phyloP scores from a whole-genome alignment of 2,888 invertebrate genomes.

The Chrysopilus asiliformis region DNA sequence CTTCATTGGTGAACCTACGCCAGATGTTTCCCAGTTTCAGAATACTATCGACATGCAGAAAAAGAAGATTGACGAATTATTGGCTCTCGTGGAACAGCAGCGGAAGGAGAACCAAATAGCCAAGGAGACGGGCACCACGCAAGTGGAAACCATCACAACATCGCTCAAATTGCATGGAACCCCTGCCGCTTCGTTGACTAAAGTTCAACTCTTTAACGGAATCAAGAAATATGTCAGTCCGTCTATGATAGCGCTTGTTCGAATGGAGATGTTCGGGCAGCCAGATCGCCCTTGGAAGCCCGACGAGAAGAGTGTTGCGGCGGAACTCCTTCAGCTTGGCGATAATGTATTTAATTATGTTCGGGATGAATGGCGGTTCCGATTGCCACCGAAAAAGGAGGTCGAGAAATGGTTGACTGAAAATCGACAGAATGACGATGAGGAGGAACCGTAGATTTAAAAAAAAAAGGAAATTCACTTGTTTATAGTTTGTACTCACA shows the following conservation, averaged over 20 bases:
- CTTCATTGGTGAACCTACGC: no score
- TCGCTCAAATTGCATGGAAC: conserved; percentile 7
- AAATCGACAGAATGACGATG: conserved; percentile 15
- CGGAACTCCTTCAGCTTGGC: conserved; percentile 28
- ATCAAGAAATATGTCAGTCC: conserved; percentile 32
- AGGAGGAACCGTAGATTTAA: no score
- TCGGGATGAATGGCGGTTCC: conserved; percentile 32
- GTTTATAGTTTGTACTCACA: no score
- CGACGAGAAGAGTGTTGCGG: conserved; percentile 28
- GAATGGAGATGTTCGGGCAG: conserved; percentile 34
- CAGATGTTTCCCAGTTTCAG: no score
- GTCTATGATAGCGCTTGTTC: conserved; percentile 30
- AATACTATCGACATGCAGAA: no score
- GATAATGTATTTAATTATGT: conserved; percentile 27
- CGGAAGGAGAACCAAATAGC: no score
- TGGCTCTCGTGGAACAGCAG: no score
- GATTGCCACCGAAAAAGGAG: conserved; percentile 26
- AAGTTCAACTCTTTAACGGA: conserved; percentile 29
- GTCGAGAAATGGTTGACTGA: conserved; percentile 24
- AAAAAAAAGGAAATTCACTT: no score
- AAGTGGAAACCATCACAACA: conserved; percentile 14
- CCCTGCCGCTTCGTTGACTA: conserved; percentile 15
- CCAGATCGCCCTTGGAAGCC: conserved; percentile 29
- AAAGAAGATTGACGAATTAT: no score
- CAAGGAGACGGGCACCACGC: conserved; percentile 1